phyloP scores from a whole-genome alignment of 2,797 vertebrate genomes.

The Oryzias sinensis region DNA sequence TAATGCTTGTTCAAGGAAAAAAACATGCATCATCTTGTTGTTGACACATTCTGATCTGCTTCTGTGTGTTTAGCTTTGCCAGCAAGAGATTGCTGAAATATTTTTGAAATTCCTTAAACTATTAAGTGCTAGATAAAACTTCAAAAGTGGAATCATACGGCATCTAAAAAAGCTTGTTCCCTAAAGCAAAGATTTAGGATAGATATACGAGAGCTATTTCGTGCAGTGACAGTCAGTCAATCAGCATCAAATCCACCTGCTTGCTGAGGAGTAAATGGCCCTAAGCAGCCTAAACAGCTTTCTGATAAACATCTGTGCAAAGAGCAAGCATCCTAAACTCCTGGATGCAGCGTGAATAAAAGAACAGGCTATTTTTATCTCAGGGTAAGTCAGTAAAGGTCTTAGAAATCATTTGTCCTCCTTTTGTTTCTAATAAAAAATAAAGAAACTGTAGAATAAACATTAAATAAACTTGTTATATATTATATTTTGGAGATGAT shows the following conservation, averaged over 20 bases:
- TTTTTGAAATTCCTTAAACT: background rate
- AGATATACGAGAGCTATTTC: background rate
- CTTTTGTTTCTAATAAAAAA: too few relatives aligned
- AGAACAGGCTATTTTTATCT: background rate
- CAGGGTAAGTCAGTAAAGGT: background rate
- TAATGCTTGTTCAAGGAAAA: background rate
- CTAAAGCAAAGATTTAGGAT: background rate
- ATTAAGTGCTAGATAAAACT: background rate
- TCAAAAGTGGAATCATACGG: background rate
- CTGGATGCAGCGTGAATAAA: background rate
- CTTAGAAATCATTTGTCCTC: background rate
- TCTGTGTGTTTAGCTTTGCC: too few relatives aligned
- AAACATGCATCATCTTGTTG: too few relatives aligned
- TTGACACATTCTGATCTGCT: too few relatives aligned
- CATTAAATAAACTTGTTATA: too few relatives aligned
- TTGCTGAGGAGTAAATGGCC: background rate
- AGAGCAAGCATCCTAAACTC: background rate
- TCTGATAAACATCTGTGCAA: slow-evolving; percentile 3
- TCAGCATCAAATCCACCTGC: slow-evolving; percentile 7
- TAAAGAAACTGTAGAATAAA: too few relatives aligned
- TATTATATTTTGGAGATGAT: too few relatives aligned
- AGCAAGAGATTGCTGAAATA: background rate
- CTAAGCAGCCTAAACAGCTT: background rate
- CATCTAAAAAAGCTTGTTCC: background rate
- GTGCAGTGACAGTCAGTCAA: background rate